These are phyloP conservation scores for Melanogrammus aeglefinus DNA, from an alignment of 2,797 vertebrate genomes.

Conservation along the genomic window DNA sequence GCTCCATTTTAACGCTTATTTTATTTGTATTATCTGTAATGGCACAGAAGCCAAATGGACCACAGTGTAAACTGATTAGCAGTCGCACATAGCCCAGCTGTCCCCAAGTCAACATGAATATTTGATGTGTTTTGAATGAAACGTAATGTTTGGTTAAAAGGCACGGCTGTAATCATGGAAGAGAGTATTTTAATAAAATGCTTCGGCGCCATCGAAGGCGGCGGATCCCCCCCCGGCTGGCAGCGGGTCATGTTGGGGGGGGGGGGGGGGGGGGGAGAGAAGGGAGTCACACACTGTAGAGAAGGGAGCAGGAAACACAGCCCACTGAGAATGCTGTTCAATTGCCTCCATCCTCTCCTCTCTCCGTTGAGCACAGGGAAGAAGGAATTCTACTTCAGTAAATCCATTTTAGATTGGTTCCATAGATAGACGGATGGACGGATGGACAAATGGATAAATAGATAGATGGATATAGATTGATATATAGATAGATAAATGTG, in stretches of 20 bases:
- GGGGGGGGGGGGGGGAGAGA: too few relatives aligned
- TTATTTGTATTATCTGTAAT: slow-evolving; percentile 80
- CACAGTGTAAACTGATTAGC: slow-evolving; percentile 72
- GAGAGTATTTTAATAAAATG: slow-evolving; percentile 44
- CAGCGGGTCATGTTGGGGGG: slow-evolving; percentile 57
- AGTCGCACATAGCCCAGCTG: slow-evolving; percentile 58
- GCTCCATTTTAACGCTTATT: slow-evolving; percentile 71
- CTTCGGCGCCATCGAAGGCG: slow-evolving; percentile 41
- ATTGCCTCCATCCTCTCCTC: slow-evolving; percentile 14
- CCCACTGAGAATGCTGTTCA: slow-evolving; percentile 41
- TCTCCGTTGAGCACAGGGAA: too few relatives aligned
- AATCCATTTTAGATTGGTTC: too few relatives aligned
- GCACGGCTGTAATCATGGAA: slow-evolving; percentile 65
- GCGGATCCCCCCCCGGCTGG: slow-evolving; percentile 43
- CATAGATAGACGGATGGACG: too few relatives aligned
- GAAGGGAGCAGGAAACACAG: slow-evolving; percentile 41
- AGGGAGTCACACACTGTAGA: slow-evolving; percentile 13
- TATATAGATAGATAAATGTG: too few relatives aligned
- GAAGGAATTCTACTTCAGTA: too few relatives aligned
- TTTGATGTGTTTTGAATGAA: slow-evolving; percentile 73
- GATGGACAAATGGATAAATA: too few relatives aligned
- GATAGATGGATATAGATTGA: too few relatives aligned
- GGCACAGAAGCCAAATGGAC: slow-evolving; percentile 75
- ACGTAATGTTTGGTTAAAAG: slow-evolving; percentile 70
- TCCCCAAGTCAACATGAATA: slow-evolving; percentile 68